phyloP scores from a whole-genome alignment of 2,113 vertebrate genomes.

The Excalfactoria chinensis region DNA sequence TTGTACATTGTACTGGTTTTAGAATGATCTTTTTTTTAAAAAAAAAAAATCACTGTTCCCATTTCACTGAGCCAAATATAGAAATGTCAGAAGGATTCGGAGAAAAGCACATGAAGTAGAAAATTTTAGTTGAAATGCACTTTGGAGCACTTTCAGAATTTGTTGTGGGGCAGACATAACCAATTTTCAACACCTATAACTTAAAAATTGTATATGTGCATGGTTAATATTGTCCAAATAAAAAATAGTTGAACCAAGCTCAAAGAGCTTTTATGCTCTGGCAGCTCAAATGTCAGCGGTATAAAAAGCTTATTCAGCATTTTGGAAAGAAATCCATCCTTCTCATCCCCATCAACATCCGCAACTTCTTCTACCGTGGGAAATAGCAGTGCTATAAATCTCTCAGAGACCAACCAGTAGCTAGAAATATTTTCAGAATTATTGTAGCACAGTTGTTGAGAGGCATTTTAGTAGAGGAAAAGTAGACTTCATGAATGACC shows the following conservation, averaged over 20 bases:
- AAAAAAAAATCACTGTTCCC: too few species aligned
- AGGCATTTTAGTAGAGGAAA: neutral
- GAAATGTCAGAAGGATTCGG: neutral
- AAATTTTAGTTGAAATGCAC: neutral
- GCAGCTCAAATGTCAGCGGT: neutral
- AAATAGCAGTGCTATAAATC: neutral
- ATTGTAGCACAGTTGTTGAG: neutral
- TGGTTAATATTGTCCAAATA: neutral
- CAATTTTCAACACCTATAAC: neutral
- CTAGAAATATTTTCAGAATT: neutral
- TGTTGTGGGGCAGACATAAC: neutral
- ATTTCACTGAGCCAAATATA: neutral
- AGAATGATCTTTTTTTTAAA: neutral
- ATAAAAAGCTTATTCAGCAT: neutral
- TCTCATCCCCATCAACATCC: neutral
- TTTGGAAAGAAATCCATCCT: neutral
- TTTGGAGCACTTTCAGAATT: neutral
- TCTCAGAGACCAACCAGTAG: neutral
- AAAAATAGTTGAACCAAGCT: neutral
- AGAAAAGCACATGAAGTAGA: neutral
- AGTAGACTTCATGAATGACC: neutral
- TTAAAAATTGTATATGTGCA: neutral
- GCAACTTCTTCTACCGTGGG: neutral
- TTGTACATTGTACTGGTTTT: neutral
- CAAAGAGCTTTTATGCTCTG: neutral